These are phyloP conservation scores for Cettia cetti DNA, from an alignment of 2,113 vertebrate genomes.

Conservation along the genomic window DNA sequence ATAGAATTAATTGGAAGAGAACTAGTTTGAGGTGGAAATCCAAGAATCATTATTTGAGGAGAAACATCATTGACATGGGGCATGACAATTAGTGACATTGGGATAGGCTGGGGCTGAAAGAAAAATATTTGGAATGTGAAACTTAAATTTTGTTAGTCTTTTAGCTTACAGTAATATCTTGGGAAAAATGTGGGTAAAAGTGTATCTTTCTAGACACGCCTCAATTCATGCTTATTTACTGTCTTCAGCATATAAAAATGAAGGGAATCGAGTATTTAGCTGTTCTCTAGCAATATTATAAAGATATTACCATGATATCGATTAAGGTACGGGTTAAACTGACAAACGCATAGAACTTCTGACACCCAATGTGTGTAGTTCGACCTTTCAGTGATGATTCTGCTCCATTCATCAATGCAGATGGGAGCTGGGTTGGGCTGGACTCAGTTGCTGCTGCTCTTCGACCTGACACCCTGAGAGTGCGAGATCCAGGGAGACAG, in stretches of 20 bases:
- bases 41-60: not conserved
- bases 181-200: not conserved
- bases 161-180: not conserved
- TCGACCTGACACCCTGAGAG: accelerated
- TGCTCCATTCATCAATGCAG: not conserved
- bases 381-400: not conserved
- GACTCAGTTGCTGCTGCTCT: not conserved
- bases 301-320: not conserved
- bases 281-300: not conserved
- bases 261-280: not conserved
- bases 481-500: accelerated
- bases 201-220: not conserved
- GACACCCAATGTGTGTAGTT: not conserved
- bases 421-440: accelerated
- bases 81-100: not conserved
- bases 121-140: not conserved
- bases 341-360: not conserved
- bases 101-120: not conserved
- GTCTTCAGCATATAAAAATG: not conserved
- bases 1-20: not conserved
- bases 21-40: not conserved
- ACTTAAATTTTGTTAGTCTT: not conserved
- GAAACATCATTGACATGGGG: not conserved
- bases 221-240: not conserved
- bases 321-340: not conserved